Conservation (phyloP, 30 jellyfish, hydroid and myxozoan genomes). For the Aurelia aurita region DNA sequence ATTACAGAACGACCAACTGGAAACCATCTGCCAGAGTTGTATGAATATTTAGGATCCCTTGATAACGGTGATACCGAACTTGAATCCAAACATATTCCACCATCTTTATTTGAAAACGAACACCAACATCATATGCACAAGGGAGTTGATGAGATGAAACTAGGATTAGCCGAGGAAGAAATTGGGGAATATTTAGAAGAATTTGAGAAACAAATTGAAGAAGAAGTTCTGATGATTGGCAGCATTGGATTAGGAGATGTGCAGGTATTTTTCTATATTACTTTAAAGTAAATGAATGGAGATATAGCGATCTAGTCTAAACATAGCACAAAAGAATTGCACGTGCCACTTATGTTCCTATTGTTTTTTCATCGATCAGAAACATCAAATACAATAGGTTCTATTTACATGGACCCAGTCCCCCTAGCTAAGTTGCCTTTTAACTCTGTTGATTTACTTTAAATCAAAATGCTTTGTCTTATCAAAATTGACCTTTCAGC, state of each 20-base stretch:
- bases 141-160: constrained; percentile 56
- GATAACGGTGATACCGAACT: constrained; percentile 84
- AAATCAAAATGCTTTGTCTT: too few species aligned
- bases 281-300: too few species aligned
- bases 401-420: too few species aligned
- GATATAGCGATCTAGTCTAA: too few species aligned
- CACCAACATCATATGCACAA: constrained; percentile 67
- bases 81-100: constrained; percentile 77
- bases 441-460: too few species aligned
- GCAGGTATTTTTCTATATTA: constrained; percentile 52
- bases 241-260: constrained; percentile 86
- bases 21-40: constrained; percentile 73
- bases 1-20: constrained; percentile 54
- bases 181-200: constrained; percentile 86
- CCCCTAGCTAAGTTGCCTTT: too few species aligned
- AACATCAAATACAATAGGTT: too few species aligned
- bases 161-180: constrained; percentile 92
- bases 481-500: too few species aligned
- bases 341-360: too few species aligned
- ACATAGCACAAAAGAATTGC: too few species aligned
- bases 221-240: constrained; percentile 93
- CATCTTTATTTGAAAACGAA: constrained; percentile 64
- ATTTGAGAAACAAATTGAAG: constrained; percentile 85
- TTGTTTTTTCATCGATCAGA: too few species aligned
- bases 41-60: constrained; percentile 72